Base-by-base conservation (phyloP, 2,113 vertebrate species). In the Mus musculus region DNA sequence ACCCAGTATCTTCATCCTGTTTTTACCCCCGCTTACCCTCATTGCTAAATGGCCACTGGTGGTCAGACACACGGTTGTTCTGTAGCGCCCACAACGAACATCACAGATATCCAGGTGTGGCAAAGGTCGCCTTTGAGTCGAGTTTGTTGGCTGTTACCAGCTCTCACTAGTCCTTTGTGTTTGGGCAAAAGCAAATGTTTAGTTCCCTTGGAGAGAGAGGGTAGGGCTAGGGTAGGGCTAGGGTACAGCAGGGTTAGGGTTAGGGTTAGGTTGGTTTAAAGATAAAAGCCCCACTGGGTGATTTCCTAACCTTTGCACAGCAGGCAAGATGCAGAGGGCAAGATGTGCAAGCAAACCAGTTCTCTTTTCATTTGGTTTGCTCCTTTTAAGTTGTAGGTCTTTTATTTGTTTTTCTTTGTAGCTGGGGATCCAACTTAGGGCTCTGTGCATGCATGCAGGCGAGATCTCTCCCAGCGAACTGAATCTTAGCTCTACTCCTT, bases 91-190 rank as follows among this genome's bases (percentile, higher is more conserved):
- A 0, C 39, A 78, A 98, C 98, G 82, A 96, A 97, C 92, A 94
- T 97, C 92, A 97, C 77, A 94, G 98, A 99, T 54, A 78, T 87
- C 33, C 98, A 99, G 99, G 99, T 99, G 98, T 80, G 93, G 72
- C 39, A 11, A 71, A 75, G 71, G 88, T 69, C 30, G 86, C 93
- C 71, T 90, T 26, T 33, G 85, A 52, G 92, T 33, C 10, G 12
- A 46, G 90, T 72, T 69, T 69, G 89, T 78, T 56, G 91, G 90
- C n/a, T 63, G 87, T 91, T 73, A n/a, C 77, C 13, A 72, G 95
- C 67, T 77, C 76, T 81, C 54, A 0, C 46, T n/a, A n/a, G 94
- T 78, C 19, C 13, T 42, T 69, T n/a, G 63, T 85, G 33, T 69
- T 42, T 77, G 73, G 54, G 67, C 78, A 9, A 69, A 92, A 88